Conservation (phyloP, 1,140 invertebrate genomes). For the Triops longicaudatus region DNA sequence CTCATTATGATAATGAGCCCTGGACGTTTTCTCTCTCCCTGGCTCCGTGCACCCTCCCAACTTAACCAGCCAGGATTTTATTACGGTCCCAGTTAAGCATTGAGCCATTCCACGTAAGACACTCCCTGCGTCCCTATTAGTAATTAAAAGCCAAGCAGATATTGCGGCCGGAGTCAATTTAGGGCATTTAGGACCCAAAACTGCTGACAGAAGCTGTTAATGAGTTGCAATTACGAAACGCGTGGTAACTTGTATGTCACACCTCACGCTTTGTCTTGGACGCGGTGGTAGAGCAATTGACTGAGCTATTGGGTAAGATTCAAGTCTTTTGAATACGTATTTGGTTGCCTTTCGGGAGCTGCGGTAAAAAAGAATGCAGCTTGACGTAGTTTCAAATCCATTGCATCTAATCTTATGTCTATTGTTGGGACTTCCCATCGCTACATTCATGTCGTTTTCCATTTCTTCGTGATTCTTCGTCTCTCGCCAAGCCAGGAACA, state of each 20-base stretch:
- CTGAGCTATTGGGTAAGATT: background rate
- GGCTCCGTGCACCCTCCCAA: too few relatives aligned
- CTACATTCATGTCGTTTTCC: too few relatives aligned
- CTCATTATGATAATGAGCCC: constrained; percentile 7
- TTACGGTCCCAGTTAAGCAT: background rate
- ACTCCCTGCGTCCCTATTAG: background rate
- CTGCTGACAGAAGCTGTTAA: background rate
- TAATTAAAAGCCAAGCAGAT: background rate
- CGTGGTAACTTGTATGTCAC: too few relatives aligned
- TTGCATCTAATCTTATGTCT: background rate
- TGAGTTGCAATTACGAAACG: background rate
- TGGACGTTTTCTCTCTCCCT: background rate
- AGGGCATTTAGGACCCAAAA: background rate
- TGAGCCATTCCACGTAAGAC: background rate
- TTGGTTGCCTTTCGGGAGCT: background rate
- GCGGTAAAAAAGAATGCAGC: background rate
- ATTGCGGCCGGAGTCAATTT: background rate
- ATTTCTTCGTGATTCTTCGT: background rate
- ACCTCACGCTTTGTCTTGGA: too few relatives aligned
- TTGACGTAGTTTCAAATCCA: background rate
- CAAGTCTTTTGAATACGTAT: background rate
- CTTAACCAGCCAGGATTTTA: background rate
- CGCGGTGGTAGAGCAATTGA: too few relatives aligned
- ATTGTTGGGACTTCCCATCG: background rate
- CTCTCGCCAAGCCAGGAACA: background rate